A percentile compares a stretch with the other conserved stretches of the same genome.
Evolutionary conservation across 1,140 invertebrate genomes (phyloP).

Genomic region (Bombus picipes): DNA sequence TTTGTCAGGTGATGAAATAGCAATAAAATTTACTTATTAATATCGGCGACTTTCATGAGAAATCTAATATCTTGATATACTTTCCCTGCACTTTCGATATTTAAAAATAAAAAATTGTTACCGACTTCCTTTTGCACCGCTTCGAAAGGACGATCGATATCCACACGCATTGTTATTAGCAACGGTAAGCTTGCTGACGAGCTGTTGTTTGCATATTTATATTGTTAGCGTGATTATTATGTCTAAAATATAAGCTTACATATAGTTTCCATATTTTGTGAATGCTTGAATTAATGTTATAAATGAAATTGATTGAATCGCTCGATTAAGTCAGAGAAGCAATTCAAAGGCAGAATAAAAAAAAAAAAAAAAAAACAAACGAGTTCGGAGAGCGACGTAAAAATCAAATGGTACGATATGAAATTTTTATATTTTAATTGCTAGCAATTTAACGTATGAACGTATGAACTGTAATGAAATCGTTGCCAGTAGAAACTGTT

Average conservation of each 20-base stretch:
- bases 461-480: not conserved
- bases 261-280: not conserved
- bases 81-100: not conserved
- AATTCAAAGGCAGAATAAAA: not conserved
- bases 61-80: too few relatives aligned
- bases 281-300: not conserved
- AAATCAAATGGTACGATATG: not conserved
- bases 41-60: too few relatives aligned
- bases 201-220: conserved; percentile 1
- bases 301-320: too few relatives aligned
- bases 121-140: not conserved
- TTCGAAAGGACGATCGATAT: not conserved
- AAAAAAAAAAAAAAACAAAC: not conserved
- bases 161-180: not conserved
- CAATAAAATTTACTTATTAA: too few relatives aligned
- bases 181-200: not conserved
- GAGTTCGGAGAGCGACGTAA: too few relatives aligned
- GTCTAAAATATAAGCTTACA: not conserved
- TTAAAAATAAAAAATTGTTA: not conserved
- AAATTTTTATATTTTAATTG: not conserved
- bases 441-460: not conserved
- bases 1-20: too few relatives aligned
- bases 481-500: not conserved
- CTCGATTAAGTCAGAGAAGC: not conserved
- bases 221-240: not conserved